These are phyloP conservation scores for Yasuhikotakia modesta DNA, from an alignment of 2,797 vertebrate genomes.

Conservation along the genomic window DNA sequence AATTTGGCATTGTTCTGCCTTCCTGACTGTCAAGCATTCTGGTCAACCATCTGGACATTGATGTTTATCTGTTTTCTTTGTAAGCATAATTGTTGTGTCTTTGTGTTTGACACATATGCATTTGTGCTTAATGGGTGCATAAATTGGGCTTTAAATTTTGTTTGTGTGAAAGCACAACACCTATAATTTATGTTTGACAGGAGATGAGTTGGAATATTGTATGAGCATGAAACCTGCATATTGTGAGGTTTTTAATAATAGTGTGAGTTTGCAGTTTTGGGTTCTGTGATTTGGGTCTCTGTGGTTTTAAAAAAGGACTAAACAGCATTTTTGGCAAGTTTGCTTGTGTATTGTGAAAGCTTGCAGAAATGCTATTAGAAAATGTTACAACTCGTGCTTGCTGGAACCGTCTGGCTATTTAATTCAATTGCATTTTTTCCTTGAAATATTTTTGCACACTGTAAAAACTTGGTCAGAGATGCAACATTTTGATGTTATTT, in stretches of 20 bases:
- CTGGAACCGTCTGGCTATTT: not conserved
- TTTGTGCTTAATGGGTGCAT: not conserved
- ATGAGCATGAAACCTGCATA: conserved; percentile 8
- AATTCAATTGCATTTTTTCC: conserved; percentile 3
- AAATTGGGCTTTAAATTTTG: not conserved
- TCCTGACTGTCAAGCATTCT: not conserved
- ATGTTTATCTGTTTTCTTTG: not conserved
- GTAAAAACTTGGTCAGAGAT: conserved; percentile 11
- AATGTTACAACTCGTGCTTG: not conserved
- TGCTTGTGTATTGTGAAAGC: conserved; percentile 12
- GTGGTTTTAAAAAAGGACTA: conserved; percentile 26
- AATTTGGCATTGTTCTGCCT: conserved; percentile 12
- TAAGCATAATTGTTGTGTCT: conserved; percentile 11
- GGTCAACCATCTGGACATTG: not conserved
- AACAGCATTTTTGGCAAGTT: not conserved
- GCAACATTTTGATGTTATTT: conserved; percentile 30
- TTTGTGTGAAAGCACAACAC: not conserved
- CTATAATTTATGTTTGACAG: not conserved
- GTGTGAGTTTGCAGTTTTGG: not conserved
- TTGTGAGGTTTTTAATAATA: not conserved
- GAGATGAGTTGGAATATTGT: not conserved
- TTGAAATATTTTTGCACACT: not conserved
- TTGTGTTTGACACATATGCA: not conserved
- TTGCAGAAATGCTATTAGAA: not conserved
- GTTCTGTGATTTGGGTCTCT: not conserved